A percentile compares a stretch with the other conserved stretches of the same genome.
phyloP scores from a whole-genome alignment of 2,888 invertebrate genomes.

The Hypselothyrea guttata region DNA sequence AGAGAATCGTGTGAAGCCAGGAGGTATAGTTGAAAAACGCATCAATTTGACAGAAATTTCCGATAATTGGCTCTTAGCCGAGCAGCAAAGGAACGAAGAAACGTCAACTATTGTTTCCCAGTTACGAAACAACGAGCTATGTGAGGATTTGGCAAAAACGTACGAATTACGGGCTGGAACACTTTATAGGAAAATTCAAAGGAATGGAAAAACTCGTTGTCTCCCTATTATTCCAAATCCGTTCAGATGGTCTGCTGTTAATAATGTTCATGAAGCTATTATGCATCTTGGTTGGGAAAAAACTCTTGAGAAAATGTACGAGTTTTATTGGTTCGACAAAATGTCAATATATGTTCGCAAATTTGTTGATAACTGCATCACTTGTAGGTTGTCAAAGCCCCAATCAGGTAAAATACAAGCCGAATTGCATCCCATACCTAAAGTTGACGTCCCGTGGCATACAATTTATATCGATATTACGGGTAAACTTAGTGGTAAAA shows the following conservation, averaged over 20 bases:
- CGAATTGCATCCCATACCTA: background rate
- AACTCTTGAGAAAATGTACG: conserved; percentile 35
- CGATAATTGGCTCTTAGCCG: no score
- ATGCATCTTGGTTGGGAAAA: conserved; percentile 37
- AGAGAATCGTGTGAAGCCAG: no score
- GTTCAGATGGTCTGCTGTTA: conserved; percentile 32
- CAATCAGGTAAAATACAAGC: background rate
- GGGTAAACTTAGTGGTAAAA: conserved; percentile 1
- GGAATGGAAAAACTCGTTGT: conserved; percentile 34
- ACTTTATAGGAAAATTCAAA: conserved; percentile 2
- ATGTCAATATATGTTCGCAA: no score
- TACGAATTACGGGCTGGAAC: background rate
- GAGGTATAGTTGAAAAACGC: no score
- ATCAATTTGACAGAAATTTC: no score
- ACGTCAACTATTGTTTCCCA: no score
- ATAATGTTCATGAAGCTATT: conserved; percentile 29
- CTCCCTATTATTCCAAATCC: conserved; percentile 31
- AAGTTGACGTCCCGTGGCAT: background rate
- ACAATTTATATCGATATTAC: conserved; percentile 3
- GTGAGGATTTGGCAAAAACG: no score
- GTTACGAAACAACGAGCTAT: no score
- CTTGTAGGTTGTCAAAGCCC: no score
- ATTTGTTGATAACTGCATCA: no score
- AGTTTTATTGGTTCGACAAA: conserved; percentile 15
- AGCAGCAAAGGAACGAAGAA: no score